Conservation (phyloP, 2,113 vertebrate genomes). For the Hoplias malabaricus region DNA sequence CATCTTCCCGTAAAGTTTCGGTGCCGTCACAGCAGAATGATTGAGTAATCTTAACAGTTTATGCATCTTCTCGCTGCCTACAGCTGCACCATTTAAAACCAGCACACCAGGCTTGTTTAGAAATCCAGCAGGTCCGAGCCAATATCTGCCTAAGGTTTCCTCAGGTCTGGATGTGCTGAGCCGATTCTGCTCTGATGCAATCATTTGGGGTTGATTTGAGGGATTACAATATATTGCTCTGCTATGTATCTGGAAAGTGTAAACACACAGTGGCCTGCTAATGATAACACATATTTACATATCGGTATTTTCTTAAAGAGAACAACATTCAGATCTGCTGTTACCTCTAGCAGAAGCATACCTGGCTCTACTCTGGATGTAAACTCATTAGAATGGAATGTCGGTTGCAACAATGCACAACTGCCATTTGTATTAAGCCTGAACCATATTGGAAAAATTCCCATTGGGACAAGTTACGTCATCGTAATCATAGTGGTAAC, state of each 20-base stretch:
- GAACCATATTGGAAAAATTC: too few relatives aligned
- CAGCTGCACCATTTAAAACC: conserved; percentile 31
- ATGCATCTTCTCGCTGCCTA: conserved; percentile 2
- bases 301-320: conserved; percentile 2
- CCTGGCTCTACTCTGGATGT: conserved; percentile 7
- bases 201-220: conserved; percentile 18
- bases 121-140: background rate
- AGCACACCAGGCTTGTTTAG: background rate
- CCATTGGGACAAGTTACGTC: too few relatives aligned
- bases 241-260: conserved; percentile 2
- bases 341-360: conserved; percentile 17
- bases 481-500: too few relatives aligned
- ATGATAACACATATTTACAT: background rate
- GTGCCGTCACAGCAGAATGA: conserved; percentile 15
- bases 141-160: conserved; percentile 12
- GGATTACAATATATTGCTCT: background rate
- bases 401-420: background rate
- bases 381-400: conserved; percentile 34
- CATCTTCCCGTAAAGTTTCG: conserved; percentile 19
- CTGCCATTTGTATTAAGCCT: background rate
- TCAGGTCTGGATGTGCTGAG: conserved; percentile 2
- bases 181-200: conserved; percentile 6
- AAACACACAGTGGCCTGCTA: background rate
- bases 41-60: conserved; percentile 18
- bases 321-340: conserved; percentile 17